Evolutionary conservation across 1,140 invertebrate species (phyloP).

Genomic region (Hylyphantes graminicola): DNA sequence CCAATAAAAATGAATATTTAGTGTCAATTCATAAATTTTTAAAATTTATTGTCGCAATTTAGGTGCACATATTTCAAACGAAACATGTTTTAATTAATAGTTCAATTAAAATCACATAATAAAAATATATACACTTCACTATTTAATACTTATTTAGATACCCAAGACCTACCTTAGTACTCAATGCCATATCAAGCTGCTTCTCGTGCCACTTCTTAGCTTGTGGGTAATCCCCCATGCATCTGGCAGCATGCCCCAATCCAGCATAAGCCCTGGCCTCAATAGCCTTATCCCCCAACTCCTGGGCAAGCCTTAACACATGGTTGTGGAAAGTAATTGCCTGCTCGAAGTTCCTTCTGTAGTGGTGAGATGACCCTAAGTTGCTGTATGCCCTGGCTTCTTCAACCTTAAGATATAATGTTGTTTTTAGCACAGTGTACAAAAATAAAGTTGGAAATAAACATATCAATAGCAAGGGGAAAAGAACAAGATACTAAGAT

Average conservation of each 20-base stretch:
- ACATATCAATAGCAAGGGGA: no score
- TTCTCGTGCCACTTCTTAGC: slow-evolving; percentile 96
- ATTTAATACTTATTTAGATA: no score
- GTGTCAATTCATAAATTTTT: no score
- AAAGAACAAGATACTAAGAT: no score
- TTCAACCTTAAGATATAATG: no score
- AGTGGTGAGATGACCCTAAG: slow-evolving; percentile 93
- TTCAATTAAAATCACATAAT: no score
- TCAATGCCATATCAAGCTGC: slow-evolving; percentile 92
- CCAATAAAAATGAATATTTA: no score
- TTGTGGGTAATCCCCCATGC: slow-evolving; percentile 81
- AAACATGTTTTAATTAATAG: background rate
- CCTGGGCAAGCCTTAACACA: slow-evolving; percentile 89
- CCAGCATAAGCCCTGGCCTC: slow-evolving; percentile 95
- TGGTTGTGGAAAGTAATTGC: slow-evolving; percentile 95
- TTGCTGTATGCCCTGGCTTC: slow-evolving; percentile 95
- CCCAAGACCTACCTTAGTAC: slow-evolving; percentile 73
- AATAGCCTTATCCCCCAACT: slow-evolving; percentile 88
- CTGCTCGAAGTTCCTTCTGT: slow-evolving; percentile 90
- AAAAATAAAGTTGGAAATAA: no score
- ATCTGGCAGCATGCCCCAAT: slow-evolving; percentile 91
- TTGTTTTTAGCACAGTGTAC: no score
- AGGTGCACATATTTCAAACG: background rate
- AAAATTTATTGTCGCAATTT: background rate
- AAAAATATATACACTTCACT: no score